Conservation (phyloP, 2,888 invertebrate genomes). For the Orgyia antiqua region DNA sequence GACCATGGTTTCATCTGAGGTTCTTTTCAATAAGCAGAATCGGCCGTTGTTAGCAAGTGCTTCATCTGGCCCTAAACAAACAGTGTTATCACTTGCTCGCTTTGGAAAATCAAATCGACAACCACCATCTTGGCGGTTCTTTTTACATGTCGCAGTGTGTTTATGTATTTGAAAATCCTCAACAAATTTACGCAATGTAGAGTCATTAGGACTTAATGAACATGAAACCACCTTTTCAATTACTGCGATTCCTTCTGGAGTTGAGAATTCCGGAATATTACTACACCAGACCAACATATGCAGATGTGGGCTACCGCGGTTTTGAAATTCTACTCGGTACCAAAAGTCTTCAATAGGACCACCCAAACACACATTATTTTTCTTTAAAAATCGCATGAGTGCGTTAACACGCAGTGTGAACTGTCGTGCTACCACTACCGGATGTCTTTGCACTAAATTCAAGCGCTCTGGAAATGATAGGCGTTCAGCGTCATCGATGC, state of each 20-base stretch:
- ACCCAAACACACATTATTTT: neutral
- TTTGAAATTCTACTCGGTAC: conserved; percentile 1
- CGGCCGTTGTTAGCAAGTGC: conserved; percentile 29
- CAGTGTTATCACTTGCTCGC: conserved; percentile 16
- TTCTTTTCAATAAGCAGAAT: conserved; percentile 30
- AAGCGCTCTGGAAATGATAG: conserved; percentile 7
- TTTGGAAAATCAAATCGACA: conserved; percentile 27
- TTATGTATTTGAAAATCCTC: conserved; percentile 21
- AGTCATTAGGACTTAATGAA: conserved; percentile 8
- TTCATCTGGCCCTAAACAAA: conserved; percentile 25
- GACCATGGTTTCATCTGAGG: conserved; percentile 18
- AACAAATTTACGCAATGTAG: neutral
- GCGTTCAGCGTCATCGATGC: neutral
- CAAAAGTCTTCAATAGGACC: conserved; percentile 3
- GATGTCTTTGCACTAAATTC: conserved; percentile 6
- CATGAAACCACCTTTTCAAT: conserved; percentile 26
- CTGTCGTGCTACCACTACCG: conserved; percentile 8
- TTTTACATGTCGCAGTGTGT: conserved; percentile 21
- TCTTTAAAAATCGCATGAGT: conserved; percentile 5
- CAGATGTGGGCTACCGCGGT: conserved; percentile 1
- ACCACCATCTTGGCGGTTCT: conserved; percentile 12
- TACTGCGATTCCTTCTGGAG: conserved; percentile 13
- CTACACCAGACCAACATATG: conserved; percentile 29
- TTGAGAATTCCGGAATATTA: conserved; percentile 15
- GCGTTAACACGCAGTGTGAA: conserved; percentile 6